phyloP scores from a whole-genome alignment of 2,797 vertebrate genomes.

The Ibycter americanus region DNA sequence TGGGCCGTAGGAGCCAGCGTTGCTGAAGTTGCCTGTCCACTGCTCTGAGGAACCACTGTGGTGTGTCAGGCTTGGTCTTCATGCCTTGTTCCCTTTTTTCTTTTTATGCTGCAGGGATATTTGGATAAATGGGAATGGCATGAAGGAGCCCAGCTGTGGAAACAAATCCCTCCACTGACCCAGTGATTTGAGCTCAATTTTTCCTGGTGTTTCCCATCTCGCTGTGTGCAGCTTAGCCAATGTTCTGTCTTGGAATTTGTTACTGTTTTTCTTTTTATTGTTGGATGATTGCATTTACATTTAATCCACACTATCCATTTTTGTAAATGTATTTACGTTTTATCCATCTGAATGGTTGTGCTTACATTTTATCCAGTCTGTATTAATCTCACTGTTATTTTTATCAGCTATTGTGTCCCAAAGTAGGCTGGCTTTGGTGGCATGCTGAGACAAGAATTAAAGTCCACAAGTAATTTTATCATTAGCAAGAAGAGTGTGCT shows the following conservation, averaged over 20 bases:
- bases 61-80: not conserved
- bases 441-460: slow-evolving; percentile 1
- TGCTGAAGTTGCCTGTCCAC: not conserved
- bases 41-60: not conserved
- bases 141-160: not conserved
- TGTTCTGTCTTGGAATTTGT: not conserved
- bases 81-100: not conserved
- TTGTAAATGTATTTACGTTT: not conserved
- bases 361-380: not conserved
- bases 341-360: not conserved
- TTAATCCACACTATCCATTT: not conserved
- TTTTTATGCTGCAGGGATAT: fast-evolving
- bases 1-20: not conserved
- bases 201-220: not conserved
- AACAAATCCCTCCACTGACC: no score
- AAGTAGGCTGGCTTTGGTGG: not conserved
- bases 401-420: not conserved
- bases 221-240: not conserved
- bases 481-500: not conserved
- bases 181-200: not conserved
- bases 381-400: not conserved
- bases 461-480: not conserved
- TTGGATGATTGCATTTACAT: not conserved
- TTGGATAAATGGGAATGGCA: not conserved
- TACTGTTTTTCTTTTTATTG: not conserved